Percentiles rank a stretch among this genome's conserved stretches.
phyloP scores from a whole-genome alignment of 2,888 invertebrate genomes.

The Scrobipalpa atriplicella region DNA sequence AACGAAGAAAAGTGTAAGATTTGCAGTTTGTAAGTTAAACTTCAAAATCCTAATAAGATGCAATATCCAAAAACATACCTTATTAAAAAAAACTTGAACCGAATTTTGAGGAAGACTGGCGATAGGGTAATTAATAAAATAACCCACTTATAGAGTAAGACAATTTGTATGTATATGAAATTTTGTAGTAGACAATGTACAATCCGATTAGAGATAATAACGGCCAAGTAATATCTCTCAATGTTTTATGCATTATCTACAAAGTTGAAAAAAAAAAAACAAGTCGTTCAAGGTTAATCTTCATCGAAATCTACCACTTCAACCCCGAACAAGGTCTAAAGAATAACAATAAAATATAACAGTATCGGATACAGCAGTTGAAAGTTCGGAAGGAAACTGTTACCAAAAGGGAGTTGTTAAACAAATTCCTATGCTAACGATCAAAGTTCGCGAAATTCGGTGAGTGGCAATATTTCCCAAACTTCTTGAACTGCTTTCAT shows the following conservation, averaged over 20 bases:
- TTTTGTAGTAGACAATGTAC: conserved; percentile 21
- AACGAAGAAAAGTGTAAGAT: background rate
- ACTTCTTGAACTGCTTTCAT: conserved; percentile 40
- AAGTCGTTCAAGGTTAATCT: background rate
- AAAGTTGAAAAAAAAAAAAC: background rate
- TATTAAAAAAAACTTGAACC: background rate
- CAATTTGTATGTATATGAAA: conserved; percentile 45
- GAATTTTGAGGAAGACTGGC: background rate
- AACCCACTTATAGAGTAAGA: background rate
- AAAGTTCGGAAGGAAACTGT: conserved; percentile 24
- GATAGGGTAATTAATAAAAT: background rate
- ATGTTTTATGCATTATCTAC: conserved; percentile 14
- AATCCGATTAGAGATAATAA: conserved; percentile 30
- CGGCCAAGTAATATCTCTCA: conserved; percentile 20
- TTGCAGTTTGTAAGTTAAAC: background rate
- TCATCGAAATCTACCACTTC: conserved; percentile 6
- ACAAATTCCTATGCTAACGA: conserved; percentile 48
- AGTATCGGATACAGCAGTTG: conserved; percentile 16
- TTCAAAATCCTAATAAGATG: background rate
- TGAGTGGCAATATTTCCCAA: conserved; percentile 39
- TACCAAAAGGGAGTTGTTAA: conserved; percentile 30
- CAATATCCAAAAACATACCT: background rate
- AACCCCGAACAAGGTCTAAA: background rate
- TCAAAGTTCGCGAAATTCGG: conserved; percentile 40
- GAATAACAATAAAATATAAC: conserved; percentile 21